Evolutionary conservation across 2,113 vertebrate genomes (phyloP).

Genomic region (Cettia cetti): DNA sequence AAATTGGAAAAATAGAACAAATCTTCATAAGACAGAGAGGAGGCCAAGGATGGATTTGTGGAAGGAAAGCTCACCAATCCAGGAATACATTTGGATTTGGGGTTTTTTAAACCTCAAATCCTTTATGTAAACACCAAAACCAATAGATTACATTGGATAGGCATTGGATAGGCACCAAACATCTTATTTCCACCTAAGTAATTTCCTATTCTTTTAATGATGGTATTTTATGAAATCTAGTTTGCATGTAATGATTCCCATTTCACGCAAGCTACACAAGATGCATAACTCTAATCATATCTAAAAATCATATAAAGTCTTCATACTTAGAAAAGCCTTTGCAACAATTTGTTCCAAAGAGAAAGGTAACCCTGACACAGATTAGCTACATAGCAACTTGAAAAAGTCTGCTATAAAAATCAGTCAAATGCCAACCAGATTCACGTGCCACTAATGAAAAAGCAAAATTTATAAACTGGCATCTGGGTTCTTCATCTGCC

Average conservation of each 20-base stretch:
- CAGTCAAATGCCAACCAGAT: neutral
- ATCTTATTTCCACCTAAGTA: neutral
- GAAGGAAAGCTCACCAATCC: neutral
- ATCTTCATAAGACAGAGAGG: neutral
- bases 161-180: neutral
- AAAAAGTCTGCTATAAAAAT: neutral
- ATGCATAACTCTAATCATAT: neutral
- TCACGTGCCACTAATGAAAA: neutral
- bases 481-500: constrained; percentile 22
- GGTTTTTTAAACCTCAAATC: neutral
- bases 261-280: neutral
- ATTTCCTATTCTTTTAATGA: neutral
- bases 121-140: neutral
- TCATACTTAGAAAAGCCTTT: neutral
- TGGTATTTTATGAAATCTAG: neutral
- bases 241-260: neutral
- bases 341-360: neutral
- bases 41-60: neutral
- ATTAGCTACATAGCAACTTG: neutral
- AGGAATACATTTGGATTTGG: neutral
- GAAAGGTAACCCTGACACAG: neutral
- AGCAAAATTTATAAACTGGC: neutral
- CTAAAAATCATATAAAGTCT: neutral
- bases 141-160: neutral
- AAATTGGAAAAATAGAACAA: no score